phyloP scores from a whole-genome alignment of 2,888 invertebrate genomes.

The Magallana nippona region DNA sequence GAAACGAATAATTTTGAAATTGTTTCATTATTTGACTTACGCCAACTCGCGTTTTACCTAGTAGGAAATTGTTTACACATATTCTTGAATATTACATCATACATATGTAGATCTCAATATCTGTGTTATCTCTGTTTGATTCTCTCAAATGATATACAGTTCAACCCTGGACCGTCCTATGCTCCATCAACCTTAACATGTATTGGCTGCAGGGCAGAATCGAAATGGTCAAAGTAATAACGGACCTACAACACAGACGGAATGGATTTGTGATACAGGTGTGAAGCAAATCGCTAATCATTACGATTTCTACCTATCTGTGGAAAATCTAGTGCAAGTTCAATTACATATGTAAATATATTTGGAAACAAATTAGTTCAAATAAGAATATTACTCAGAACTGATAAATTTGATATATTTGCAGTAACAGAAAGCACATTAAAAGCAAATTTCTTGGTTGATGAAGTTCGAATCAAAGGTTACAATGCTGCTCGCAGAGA shows the following conservation, averaged over 20 bases:
- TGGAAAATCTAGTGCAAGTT: no score
- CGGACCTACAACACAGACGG: neutral
- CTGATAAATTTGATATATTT: neutral
- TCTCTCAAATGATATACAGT: neutral
- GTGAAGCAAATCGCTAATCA: neutral
- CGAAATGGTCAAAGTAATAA: neutral
- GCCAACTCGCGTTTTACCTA: no score
- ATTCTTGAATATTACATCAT: no score
- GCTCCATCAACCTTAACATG: neutral
- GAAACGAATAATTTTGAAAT: no score
- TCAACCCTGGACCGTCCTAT: neutral
- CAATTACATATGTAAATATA: no score
- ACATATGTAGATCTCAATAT: neutral
- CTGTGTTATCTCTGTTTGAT: neutral
- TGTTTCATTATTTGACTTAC: no score
- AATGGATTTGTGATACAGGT: neutral
- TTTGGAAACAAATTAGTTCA: no score
- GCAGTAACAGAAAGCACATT: neutral
- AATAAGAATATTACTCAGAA: neutral
- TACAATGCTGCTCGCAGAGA: neutral
- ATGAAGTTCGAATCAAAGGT: neutral
- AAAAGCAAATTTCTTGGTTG: neutral
- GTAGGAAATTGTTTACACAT: no score
- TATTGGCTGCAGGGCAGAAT: neutral
- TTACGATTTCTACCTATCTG: neutral